These are phyloP conservation scores for Dioctria linearis DNA, from an alignment of 2,888 invertebrate genomes.

Conservation along the genomic window DNA sequence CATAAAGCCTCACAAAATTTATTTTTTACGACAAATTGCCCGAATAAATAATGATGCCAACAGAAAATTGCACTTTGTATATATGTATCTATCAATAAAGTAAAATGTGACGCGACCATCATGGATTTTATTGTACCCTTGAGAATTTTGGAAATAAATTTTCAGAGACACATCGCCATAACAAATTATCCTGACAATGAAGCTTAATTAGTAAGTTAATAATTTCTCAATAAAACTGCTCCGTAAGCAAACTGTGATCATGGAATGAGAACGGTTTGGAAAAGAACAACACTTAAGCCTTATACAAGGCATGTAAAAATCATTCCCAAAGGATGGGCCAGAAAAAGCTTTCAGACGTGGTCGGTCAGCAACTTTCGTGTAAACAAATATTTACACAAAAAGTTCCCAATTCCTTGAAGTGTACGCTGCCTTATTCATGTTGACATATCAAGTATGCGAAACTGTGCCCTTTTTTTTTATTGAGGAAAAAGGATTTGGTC, in stretches of 20 bases:
- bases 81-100: not conserved
- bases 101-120: not conserved
- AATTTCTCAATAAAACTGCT: slow-evolving; percentile 44
- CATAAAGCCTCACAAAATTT: no score
- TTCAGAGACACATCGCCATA: not conserved
- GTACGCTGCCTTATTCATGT: slow-evolving; percentile 13
- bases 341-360: slow-evolving; percentile 20
- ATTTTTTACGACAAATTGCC: no score
- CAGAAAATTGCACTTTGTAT: slow-evolving; percentile 25
- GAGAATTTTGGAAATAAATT: slow-evolving; percentile 17
- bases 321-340: slow-evolving; percentile 7
- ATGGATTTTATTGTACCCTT: slow-evolving; percentile 4
- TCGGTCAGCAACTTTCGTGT: slow-evolving; percentile 38
- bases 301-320: slow-evolving; percentile 8
- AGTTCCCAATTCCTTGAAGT: slow-evolving; percentile 24
- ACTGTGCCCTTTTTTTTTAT: not conserved
- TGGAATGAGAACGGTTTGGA: not conserved
- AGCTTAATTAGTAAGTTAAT: slow-evolving; percentile 39
- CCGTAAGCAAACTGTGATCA: not conserved
- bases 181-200: slow-evolving; percentile 21
- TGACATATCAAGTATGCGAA: slow-evolving; percentile 34
- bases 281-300: not conserved
- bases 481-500: slow-evolving; percentile 30
- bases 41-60: not conserved
- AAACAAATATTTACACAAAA: slow-evolving; percentile 47